Evolutionary conservation across 2,113 vertebrate species (phyloP).

Genomic region (Arizona elegans): DNA sequence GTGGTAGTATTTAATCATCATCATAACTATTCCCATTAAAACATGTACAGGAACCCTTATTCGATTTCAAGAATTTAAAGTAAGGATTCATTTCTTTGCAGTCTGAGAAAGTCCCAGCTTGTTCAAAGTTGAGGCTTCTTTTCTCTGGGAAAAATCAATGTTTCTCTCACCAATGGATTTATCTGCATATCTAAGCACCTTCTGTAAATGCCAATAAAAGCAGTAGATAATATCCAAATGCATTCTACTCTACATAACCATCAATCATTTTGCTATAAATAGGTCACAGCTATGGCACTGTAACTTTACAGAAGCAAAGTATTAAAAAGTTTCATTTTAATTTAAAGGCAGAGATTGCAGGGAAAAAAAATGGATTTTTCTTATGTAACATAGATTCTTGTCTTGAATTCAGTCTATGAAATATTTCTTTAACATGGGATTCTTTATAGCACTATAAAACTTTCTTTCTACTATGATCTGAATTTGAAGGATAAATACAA

Average conservation of each 20-base stretch:
- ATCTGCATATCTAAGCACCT: background rate
- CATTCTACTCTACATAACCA: fast-evolving
- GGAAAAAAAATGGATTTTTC: background rate
- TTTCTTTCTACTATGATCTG: background rate
- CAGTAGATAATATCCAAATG: background rate
- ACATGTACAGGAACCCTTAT: background rate
- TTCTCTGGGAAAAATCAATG: background rate
- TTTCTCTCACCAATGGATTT: constrained; percentile 19
- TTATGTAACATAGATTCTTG: background rate
- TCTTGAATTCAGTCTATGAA: background rate
- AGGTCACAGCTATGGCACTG: background rate
- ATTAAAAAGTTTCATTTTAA: constrained; percentile 22
- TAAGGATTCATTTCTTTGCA: constrained; percentile 22
- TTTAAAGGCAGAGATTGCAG: background rate
- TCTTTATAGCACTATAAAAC: background rate
- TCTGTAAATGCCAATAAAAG: constrained; percentile 9
- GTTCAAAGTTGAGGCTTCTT: constrained; percentile 12
- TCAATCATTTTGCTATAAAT: background rate
- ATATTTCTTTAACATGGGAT: background rate
- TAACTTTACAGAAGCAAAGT: background rate
- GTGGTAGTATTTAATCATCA: background rate
- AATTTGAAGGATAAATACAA: background rate
- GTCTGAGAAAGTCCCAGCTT: background rate
- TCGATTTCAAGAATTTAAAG: background rate
- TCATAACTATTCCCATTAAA: background rate